phyloP scores from a whole-genome alignment of 92 coral and sea anemone species.

The Hydrozoanthus gracilis region DNA sequence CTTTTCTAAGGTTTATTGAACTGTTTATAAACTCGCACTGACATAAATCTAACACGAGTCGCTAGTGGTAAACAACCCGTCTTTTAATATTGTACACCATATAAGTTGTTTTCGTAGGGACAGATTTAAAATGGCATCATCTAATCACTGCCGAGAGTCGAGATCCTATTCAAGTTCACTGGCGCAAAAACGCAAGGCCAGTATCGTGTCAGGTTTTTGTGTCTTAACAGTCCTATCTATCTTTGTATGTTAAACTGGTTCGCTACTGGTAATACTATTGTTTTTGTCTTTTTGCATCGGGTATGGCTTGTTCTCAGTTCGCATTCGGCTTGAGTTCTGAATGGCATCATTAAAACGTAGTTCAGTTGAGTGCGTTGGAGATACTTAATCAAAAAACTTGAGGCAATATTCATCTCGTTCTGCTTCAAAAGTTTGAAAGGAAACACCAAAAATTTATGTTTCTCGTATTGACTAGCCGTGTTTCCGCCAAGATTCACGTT shows the following conservation, averaged over 20 bases:
- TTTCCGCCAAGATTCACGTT: background rate
- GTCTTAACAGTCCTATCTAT: background rate
- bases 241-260: background rate
- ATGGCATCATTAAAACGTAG: background rate
- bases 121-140: conserved; percentile 15
- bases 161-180: conserved; percentile 13
- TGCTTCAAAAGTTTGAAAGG: background rate
- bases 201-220: background rate
- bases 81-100: background rate
- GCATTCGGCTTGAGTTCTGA: background rate
- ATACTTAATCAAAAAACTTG: background rate
- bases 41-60: conserved; percentile 18
- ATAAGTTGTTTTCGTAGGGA: conserved; percentile 19
- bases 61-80: conserved; percentile 25
- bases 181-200: background rate
- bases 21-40: conserved; percentile 7
- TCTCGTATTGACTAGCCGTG: background rate
- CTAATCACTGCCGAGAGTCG: conserved; percentile 1
- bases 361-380: background rate
- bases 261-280: too few relatives aligned
- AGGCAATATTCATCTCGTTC: background rate
- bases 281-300: background rate
- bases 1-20: conserved; percentile 6
- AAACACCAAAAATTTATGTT: background rate
- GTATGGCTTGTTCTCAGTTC: background rate